A percentile compares a stretch with the other conserved stretches of the same genome.
These are phyloP conservation scores for Ceratosolen fusciceps DNA, from an alignment of 1,140 invertebrate species.

Conservation along the genomic window DNA sequence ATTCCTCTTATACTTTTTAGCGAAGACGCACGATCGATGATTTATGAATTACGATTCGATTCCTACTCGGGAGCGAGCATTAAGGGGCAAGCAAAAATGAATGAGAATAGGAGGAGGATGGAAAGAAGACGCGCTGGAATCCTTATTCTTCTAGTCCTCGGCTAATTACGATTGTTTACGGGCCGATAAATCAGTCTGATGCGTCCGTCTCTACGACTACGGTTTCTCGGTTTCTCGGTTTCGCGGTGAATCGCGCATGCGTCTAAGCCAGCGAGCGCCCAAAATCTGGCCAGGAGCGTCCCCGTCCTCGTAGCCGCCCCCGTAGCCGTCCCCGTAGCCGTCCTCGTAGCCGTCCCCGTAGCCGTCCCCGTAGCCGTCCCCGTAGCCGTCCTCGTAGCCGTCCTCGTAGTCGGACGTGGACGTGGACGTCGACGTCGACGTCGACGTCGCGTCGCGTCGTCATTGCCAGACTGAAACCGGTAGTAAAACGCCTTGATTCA, in stretches of 20 bases:
- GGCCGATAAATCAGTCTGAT: conserved; percentile 50
- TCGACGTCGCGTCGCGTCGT: conserved; percentile 23
- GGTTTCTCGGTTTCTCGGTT: no score
- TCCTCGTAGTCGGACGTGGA: no score
- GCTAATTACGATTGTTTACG: conserved; percentile 52
- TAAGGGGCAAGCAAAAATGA: conserved; percentile 38
- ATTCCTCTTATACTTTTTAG: neutral
- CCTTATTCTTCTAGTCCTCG: conserved; percentile 36
- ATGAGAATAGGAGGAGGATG: neutral
- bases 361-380: no score
- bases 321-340: no score
- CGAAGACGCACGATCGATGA: conserved; percentile 19
- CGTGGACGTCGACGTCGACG: no score
- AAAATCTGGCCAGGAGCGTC: no score
- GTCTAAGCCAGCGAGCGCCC: conserved; percentile 48
- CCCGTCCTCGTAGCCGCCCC: no score
- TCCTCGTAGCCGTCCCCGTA: conserved; percentile 25
- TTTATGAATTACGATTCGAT: conserved; percentile 32
- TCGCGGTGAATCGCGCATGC: conserved; percentile 40
- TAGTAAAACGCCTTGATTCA: conserved; percentile 40
- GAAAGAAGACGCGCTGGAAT: neutral
- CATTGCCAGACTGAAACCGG: conserved; percentile 20
- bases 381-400: no score
- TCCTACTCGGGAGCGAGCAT: conserved; percentile 38
- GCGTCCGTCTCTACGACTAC: conserved; percentile 34